Base-by-base conservation (phyloP, 2,113 vertebrate species). In the Microcebus ravelobensis region DNA sequence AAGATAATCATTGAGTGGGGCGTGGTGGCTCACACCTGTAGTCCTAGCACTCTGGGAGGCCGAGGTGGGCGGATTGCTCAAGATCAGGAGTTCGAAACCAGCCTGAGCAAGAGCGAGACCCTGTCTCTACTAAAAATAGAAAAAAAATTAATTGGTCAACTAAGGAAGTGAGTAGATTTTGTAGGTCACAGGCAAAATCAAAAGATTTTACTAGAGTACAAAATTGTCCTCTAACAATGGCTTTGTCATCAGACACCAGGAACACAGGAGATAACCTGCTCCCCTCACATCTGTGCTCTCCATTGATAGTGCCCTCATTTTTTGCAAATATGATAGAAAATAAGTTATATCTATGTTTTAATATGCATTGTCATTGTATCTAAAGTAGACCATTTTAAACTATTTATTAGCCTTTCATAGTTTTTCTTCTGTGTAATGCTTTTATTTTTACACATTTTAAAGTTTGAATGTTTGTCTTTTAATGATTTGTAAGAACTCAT, bases 391-490 rank as follows among this genome's bases (percentile, higher is more conserved):
- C 29, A 67, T 65, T 77, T 90, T 65, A 27, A 94, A 39, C 36
- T 65, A 15, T 71, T 73, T 74, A 61, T 79, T 79, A 83, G 20
- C 11, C 29, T 79, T 59, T 90, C 23, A 23, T 83, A 20, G 82
- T 70, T 95, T 95, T 92, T 87, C 45, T 94, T 67, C 45, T 76
- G 14, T 76, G 27, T 76, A 71, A 80, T 76, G 17, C 29, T 95
- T 45, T 52, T 85, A 42, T 86, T 48, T 80, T 74, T 74, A 84
- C 50, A 13, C 18, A 93, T 85, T 88, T 94, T 63, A 90, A 84
- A 63, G 27, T 81, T 82, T 80, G 45, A 80, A 81, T 55, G 15
- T 45, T 67, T 85, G 13, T 65, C 5, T 73, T 84, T 68, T 74
- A 87, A 71, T 85, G 31, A 85, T 89, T 81, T 92, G 0, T 82